Base-by-base conservation (phyloP, 2,797 vertebrate species). In the Chaenodraco wilsoni region DNA sequence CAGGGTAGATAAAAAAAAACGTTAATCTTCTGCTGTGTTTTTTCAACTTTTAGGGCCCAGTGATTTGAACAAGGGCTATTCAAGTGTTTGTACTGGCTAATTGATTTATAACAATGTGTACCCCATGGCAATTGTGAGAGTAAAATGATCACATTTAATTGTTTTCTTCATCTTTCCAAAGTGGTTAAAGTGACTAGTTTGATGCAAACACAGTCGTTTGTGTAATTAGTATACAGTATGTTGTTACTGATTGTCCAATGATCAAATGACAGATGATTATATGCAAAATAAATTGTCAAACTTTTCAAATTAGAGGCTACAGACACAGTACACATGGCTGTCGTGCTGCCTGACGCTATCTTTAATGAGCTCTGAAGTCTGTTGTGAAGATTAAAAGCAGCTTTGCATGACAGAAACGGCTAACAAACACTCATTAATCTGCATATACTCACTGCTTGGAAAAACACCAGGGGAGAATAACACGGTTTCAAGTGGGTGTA, bases 341-440 rank as follows among this genome's bases (percentile, higher is more conserved):
- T 12, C 8, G 23, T 44, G 41, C 33, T 43, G 59, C 52, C 13
- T 21, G 50, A 40, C 46, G 27, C 54, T 17, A 40, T 7, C n/a
- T 54, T 48, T 43, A 64, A 66, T 27, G 27, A 60, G 23, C 65
- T 21, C 23, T 48, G 4, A 27, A 69, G 23, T 69, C 40, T 43
- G 19, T 65, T 17, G 44, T 66, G 15, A 14, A 61, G 55, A 71
- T 49, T 58, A 57, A 71, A 74, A 19, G 23, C 72, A 62, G 50
- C 44, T 56, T 56, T 61, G 54, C 43, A 44, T 54, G 48, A 60
- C 54, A 78, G 59, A 68, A 37, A 61, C 17, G n/a, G 61, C 15
- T 11, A 52, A 19, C n/a, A 79, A 52, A 54, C 12, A 54, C 65
- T 60, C 41, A 55, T 60, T 60, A 45, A 56, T 65, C 17, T 40